Percentiles rank a stretch among this genome's conserved stretches.
Conservation (phyloP, 2,888 invertebrate species). For the Amphipyra tragopoginis region DNA sequence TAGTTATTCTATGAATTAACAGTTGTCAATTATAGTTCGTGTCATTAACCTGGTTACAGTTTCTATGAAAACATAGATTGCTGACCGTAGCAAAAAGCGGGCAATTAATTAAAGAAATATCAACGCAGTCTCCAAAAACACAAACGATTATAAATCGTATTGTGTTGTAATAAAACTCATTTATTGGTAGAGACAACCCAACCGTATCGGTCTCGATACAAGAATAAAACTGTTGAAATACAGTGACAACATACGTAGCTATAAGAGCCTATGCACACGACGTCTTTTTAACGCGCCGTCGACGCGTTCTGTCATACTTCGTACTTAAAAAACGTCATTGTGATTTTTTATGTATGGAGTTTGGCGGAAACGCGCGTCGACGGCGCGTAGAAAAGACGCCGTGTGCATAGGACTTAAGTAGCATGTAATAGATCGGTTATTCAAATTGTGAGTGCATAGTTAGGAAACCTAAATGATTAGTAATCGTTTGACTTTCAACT, state of each 20-base stretch:
- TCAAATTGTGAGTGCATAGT: conserved; percentile 37
- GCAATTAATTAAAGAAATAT: conserved; percentile 83
- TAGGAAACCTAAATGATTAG: conserved; percentile 30
- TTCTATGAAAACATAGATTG: conserved; percentile 78
- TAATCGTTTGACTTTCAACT: conserved; percentile 26
- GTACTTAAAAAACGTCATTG: no score
- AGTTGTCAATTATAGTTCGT: conserved; percentile 60
- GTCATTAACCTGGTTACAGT: conserved; percentile 77
- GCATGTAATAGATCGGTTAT: conserved; percentile 46
- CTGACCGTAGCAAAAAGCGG: conserved; percentile 75
- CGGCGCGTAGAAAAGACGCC: no score
- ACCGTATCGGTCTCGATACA: conserved; percentile 55
- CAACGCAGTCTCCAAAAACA: conserved; percentile 14
- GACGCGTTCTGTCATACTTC: no score
- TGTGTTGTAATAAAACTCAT: conserved; percentile 4
- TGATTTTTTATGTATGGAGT: no score
- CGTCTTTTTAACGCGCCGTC: no score
- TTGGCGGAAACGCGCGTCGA: no score
- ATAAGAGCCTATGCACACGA: no score
- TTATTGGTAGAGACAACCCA: conserved; percentile 31
- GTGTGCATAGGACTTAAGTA: no score
- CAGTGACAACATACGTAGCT: conserved; percentile 48
- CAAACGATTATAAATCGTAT: conserved; percentile 49
- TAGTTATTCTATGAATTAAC: conserved; percentile 62
- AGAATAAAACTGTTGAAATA: conserved; percentile 39